Percentiles rank a stretch among this genome's conserved stretches.
Conservation (phyloP, 2,797 vertebrate species). For the Pitangus sulphuratus region DNA sequence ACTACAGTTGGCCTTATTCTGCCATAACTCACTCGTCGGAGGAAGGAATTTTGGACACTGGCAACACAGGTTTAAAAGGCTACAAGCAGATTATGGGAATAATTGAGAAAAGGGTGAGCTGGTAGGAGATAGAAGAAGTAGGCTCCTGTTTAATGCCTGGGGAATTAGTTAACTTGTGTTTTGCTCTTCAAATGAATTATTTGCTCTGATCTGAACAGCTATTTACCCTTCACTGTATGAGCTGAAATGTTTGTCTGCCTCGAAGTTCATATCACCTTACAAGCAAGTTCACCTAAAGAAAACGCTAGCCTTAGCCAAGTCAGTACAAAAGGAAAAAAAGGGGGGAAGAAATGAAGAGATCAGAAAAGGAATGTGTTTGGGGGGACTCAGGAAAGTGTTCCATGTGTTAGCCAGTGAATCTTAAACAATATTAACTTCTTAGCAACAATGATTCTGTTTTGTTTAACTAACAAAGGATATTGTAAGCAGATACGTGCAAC, state of each 20-base stretch:
- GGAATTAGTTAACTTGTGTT: background rate
- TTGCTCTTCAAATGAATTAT: background rate
- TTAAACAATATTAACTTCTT: constrained; percentile 67
- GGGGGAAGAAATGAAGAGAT: background rate
- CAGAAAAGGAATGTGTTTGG: constrained; percentile 10
- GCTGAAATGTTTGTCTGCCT: background rate
- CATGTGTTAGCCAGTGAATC: constrained; percentile 18
- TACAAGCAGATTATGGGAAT: background rate
- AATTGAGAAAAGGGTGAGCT: background rate
- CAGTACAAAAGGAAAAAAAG: background rate
- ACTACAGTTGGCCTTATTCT: background rate
- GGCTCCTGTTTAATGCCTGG: background rate
- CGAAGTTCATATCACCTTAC: background rate
- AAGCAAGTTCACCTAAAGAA: background rate
- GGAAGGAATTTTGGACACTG: background rate
- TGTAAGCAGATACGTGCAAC: constrained; percentile 52
- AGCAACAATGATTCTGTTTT: constrained; percentile 67
- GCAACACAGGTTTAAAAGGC: background rate
- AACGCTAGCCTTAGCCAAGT: background rate
- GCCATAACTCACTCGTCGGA: background rate
- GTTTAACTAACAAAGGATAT: constrained; percentile 63
- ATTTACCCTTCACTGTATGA: background rate
- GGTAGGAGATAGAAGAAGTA: background rate
- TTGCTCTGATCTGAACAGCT: background rate
- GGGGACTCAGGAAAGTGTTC: background rate